Conservation (phyloP, 2,113 vertebrate species). For the Gopherus flavomarginatus region DNA sequence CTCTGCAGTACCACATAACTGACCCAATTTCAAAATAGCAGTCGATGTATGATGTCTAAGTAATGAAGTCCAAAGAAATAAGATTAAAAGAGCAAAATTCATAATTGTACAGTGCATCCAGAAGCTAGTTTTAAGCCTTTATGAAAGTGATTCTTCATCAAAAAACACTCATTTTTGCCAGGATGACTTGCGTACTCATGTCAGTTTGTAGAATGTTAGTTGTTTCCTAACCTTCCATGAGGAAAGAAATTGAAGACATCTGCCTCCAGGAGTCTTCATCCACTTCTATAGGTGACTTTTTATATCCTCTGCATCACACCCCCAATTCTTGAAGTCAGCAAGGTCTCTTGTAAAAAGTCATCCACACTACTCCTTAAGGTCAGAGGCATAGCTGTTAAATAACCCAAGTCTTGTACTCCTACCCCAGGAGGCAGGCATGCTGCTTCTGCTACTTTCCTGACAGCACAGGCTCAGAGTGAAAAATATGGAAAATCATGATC, state of each 20-base stretch:
- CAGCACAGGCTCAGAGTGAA: neutral
- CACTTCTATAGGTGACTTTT: neutral
- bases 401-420: neutral
- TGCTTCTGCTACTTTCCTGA: neutral
- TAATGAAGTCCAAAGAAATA: neutral
- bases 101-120: neutral
- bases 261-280: neutral
- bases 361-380: neutral
- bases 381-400: neutral
- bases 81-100: neutral
- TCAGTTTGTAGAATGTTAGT: neutral
- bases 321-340: neutral
- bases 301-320: neutral
- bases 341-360: neutral
- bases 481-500: too few relatives aligned
- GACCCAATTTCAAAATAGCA: neutral
- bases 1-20: neutral
- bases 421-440: too few relatives aligned
- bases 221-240: neutral
- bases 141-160: neutral
- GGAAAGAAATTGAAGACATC: neutral
- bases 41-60: neutral
- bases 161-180: neutral
- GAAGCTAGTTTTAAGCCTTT: neutral
- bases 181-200: neutral